Evolutionary conservation across 2,888 invertebrate species (phyloP).

Genomic region (Sarcophaga rosellei): DNA sequence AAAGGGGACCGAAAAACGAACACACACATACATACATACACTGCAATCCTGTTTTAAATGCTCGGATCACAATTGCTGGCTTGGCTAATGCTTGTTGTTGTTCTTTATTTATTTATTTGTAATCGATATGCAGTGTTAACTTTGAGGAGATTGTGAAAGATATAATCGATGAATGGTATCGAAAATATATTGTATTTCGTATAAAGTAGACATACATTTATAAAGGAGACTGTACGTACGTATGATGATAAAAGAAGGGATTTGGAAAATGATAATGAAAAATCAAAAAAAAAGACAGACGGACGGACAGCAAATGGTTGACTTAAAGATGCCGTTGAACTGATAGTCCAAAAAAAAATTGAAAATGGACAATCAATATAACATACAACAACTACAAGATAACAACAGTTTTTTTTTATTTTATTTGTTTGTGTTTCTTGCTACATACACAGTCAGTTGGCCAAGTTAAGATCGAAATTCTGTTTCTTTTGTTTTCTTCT

Average conservation of each 20-base stretch:
- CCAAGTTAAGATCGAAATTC: constrained; percentile 21
- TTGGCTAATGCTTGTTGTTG: not conserved
- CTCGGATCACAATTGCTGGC: constrained; percentile 55
- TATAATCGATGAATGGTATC: constrained; percentile 19
- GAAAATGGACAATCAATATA: constrained; percentile 65
- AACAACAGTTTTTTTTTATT: not conserved
- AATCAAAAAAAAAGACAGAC: constrained; percentile 14
- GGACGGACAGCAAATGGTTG: not conserved
- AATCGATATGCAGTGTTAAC: constrained; percentile 68
- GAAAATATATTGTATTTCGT: constrained; percentile 1
- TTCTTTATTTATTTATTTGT: constrained; percentile 40
- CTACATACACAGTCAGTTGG: not conserved
- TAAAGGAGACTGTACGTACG: not conserved
- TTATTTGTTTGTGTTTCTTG: not conserved
- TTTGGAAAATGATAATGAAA: constrained; percentile 45
- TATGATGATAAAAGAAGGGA: constrained; percentile 11
- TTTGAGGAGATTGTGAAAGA: constrained; percentile 62
- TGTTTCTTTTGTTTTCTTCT: not conserved
- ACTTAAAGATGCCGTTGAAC: constrained; percentile 61
- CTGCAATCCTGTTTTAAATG: not conserved
- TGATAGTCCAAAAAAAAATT: constrained; percentile 48
- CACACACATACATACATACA: not conserved
- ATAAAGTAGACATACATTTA: no score
- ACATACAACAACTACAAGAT: constrained; percentile 27
- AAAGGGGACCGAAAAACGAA: constrained; percentile 44